Percentiles rank a stretch among this genome's conserved stretches.
Conservation (phyloP, 1,140 invertebrate genomes). For the Sycophaga agraensis region DNA sequence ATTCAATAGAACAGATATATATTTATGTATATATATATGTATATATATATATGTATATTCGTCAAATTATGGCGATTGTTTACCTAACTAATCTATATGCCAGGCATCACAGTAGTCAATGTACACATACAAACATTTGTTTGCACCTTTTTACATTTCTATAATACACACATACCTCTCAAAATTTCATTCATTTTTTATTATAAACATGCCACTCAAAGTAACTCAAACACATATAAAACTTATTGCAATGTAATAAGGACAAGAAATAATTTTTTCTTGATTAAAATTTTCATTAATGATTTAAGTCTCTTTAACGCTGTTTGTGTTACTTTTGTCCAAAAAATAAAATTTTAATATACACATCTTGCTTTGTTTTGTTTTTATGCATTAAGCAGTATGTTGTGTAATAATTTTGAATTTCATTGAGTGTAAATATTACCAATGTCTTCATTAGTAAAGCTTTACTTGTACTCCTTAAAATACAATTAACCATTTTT, state of each 20-base stretch:
- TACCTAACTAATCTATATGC: conserved; percentile 17
- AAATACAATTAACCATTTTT: not conserved
- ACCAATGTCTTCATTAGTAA: conserved; percentile 14
- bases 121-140: conserved; percentile 27
- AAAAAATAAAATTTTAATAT: conserved; percentile 10
- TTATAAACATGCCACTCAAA: conserved; percentile 16
- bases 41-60: conserved; percentile 1
- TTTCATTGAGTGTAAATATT: conserved; percentile 10
- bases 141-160: conserved; percentile 30
- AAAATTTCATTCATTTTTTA: conserved; percentile 15
- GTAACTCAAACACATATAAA: conserved; percentile 15
- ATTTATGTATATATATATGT: too few relatives aligned
- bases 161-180: conserved; percentile 23
- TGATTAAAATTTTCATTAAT: conserved; percentile 4
- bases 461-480: not conserved
- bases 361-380: not conserved
- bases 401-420: not conserved
- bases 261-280: conserved; percentile 18
- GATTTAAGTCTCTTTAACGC: not conserved
- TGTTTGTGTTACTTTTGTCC: conserved; percentile 3
- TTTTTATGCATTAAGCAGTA: conserved; percentile 7
- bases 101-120: conserved; percentile 28
- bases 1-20: not conserved
- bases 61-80: conserved; percentile 6
- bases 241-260: conserved; percentile 21